Conservation (phyloP, 1,140 invertebrate genomes). For the Heliconius melpomene region DNA sequence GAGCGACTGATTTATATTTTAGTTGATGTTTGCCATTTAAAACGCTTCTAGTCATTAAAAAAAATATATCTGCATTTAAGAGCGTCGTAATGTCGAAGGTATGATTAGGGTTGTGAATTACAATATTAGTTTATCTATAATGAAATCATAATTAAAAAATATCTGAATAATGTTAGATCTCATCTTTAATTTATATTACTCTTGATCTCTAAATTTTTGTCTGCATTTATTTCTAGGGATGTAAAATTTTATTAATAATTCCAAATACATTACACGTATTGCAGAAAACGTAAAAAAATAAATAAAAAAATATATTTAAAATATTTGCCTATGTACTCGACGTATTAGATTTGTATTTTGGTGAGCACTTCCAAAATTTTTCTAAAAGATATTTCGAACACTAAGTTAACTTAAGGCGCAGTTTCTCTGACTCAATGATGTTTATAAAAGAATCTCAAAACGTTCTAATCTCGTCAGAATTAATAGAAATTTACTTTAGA, state of each 20-base stretch:
- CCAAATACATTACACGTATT: slow-evolving; percentile 32
- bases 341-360: slow-evolving; percentile 46
- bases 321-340: slow-evolving; percentile 41
- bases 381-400: slow-evolving; percentile 57
- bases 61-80: slow-evolving; percentile 66
- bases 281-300: slow-evolving; percentile 33
- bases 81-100: slow-evolving; percentile 53
- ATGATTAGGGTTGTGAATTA: slow-evolving; percentile 78
- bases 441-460: slow-evolving; percentile 55
- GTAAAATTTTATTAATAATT: slow-evolving; percentile 28
- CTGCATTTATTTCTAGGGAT: slow-evolving; percentile 69
- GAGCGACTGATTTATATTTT: slow-evolving; percentile 37
- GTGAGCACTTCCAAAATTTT: slow-evolving; percentile 51
- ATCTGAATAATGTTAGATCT: slow-evolving; percentile 66
- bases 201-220: slow-evolving; percentile 71
- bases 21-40: slow-evolving; percentile 64
- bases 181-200: slow-evolving; percentile 59
- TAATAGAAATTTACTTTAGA: slow-evolving; percentile 16
- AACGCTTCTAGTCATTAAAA: slow-evolving; percentile 72
- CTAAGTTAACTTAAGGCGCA: slow-evolving; percentile 59
- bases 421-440: slow-evolving; percentile 54
- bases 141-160: slow-evolving; percentile 51
- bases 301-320: slow-evolving; percentile 49
- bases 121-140: slow-evolving; percentile 70
- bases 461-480: slow-evolving; percentile 38